These are phyloP conservation scores for Polyommatus icarus DNA, from an alignment of 2,888 invertebrate species.

Conservation along the genomic window DNA sequence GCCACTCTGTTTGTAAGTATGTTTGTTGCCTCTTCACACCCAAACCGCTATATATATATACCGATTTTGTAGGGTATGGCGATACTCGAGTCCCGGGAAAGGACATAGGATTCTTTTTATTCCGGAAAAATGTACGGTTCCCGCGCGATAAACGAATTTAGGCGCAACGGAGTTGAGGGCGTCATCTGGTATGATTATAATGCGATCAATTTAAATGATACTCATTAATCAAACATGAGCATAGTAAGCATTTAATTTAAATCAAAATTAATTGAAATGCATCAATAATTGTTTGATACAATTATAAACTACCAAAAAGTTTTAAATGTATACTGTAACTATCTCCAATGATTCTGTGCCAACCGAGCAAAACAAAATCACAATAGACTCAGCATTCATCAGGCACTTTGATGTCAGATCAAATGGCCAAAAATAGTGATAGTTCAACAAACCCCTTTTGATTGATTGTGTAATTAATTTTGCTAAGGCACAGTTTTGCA, in stretches of 20 bases:
- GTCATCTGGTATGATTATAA: too few species aligned
- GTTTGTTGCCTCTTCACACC: too few species aligned
- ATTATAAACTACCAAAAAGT: background rate
- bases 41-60: background rate
- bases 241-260: too few species aligned
- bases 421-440: background rate
- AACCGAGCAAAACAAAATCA: constrained; percentile 3
- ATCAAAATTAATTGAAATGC: background rate
- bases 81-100: too few species aligned
- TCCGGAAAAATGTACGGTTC: too few species aligned
- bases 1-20: too few species aligned
- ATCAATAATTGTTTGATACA: too few species aligned
- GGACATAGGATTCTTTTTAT: too few species aligned
- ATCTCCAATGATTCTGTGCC: background rate
- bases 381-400: background rate
- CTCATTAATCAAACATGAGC: too few species aligned
- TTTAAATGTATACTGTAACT: background rate
- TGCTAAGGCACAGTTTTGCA: background rate
- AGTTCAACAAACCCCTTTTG: background rate
- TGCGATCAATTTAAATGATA: too few species aligned
- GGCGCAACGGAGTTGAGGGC: too few species aligned
- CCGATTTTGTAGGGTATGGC: background rate
- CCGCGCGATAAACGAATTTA: too few species aligned
- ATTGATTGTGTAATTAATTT: background rate
- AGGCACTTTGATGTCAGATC: constrained; percentile 2